Conservation (phyloP, 2,888 invertebrate species). For the Phrixothrix hirtus region DNA sequence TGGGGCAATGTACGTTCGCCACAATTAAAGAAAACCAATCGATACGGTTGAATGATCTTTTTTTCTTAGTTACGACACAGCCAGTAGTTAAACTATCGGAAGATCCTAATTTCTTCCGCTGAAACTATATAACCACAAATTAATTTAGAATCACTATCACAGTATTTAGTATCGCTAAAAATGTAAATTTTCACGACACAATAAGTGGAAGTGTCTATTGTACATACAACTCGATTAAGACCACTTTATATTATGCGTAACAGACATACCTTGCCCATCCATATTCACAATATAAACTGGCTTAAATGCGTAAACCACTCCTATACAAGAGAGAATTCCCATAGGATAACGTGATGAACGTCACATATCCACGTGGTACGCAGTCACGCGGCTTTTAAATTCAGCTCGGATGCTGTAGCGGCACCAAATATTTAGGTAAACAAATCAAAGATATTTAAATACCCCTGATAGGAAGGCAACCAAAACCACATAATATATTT, state of each 20-base stretch:
- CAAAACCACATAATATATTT: not conserved
- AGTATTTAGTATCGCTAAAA: no score
- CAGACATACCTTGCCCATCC: not conserved
- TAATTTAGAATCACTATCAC: not conserved
- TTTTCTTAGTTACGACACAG: constrained; percentile 18
- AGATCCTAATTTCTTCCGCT: no score
- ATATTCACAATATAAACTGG: constrained; percentile 20
- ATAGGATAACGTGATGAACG: constrained; percentile 30
- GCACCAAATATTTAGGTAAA: not conserved
- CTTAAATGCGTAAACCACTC: constrained; percentile 46
- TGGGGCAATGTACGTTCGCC: constrained; percentile 26
- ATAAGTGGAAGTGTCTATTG: constrained; percentile 21
- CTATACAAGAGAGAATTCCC: constrained; percentile 36
- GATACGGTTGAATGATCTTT: constrained; percentile 28
- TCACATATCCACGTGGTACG: constrained; percentile 37
- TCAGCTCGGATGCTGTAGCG: not conserved
- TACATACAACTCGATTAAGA: constrained; percentile 5
- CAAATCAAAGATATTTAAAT: not conserved
- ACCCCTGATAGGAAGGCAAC: not conserved
- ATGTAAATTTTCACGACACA: no score
- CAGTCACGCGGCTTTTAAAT: constrained; percentile 38
- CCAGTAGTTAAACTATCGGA: no score
- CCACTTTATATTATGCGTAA: not conserved
- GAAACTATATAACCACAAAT: not conserved
- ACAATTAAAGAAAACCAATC: constrained; percentile 23